Base-by-base conservation (phyloP, 1,140 invertebrate species). In the Diabrotica virgifera region DNA sequence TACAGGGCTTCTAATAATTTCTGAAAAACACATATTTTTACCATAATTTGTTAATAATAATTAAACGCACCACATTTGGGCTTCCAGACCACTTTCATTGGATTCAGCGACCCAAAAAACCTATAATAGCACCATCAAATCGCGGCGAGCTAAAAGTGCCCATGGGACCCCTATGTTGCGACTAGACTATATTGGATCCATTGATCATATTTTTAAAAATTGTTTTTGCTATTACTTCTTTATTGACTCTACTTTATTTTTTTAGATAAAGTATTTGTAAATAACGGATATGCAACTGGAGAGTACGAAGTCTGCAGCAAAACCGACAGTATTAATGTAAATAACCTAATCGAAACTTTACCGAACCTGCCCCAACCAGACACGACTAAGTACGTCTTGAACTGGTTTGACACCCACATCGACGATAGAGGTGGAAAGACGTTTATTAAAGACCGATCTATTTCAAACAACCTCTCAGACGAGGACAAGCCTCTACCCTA, bases 181-280 rank as follows among this genome's bases (percentile, higher is more conserved):
- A n/a, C n/a, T n/a, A n/a, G n/a, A n/a, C n/a, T n/a, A 1, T 2
- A 24, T 24, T 24, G 24, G 4, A 24, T 24, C 24, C 24, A 24
- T 24, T 24, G 24, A 24, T 24, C 24, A 1, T 24, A 24, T 24
- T 24, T 24, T 24, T 14, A 2, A 24, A 55, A 24, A 8, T 7
- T 55, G 35, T 14, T 14, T 36, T 55, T 55, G n/a, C 40, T 46
- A 46, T 46, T 24, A 24, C 24, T 24, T 2, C 24, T 24, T 24
- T 24, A 24, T 24, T 24, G 24, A 24, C 24, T 2, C 40, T 46
- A 54, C 3, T 35, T 13, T 13, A 58, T 71, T 72, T 67, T 71
- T 83, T 8, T 75, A 88, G 87, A 88, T 70, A 86, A 85, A 77
- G 78, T 88, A 68, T 65, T 87, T 66, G 74, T 89, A 53, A 84